These are phyloP conservation scores for Anguilla obscura DNA, from an alignment of 2,797 vertebrate genomes.

Conservation along the genomic window DNA sequence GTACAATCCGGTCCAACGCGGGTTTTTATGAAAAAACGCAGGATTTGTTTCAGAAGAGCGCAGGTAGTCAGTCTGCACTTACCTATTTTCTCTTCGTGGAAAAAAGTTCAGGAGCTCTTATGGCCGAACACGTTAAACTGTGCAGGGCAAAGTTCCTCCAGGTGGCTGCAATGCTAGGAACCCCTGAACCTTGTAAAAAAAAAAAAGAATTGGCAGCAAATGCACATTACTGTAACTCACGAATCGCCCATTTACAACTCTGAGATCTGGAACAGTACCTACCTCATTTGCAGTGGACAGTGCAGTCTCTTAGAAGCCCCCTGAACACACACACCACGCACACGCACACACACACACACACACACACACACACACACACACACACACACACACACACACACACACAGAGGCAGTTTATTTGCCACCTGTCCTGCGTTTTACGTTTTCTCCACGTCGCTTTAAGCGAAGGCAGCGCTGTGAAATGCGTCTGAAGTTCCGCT, in stretches of 20 bases:
- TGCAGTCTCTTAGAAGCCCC: background rate
- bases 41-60: background rate
- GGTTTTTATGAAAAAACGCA: background rate
- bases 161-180: background rate
- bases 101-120: background rate
- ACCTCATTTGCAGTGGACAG: constrained; percentile 3
- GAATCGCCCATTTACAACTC: background rate
- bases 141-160: background rate
- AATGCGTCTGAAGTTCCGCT: constrained; percentile 27
- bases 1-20: background rate
- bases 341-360: background rate
- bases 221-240: background rate
- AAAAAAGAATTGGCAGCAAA: background rate
- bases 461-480: background rate
- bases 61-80: background rate
- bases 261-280: background rate
- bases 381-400: background rate
- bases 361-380: background rate
- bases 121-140: background rate
- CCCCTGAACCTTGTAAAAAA: too few species aligned
- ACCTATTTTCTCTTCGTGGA: background rate
- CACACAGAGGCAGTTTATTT: background rate
- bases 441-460: background rate
- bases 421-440: background rate
- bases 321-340: background rate